These are phyloP conservation scores for Corythornis madagascariensis DNA, from an alignment of 2,113 vertebrate species.

Conservation along the genomic window DNA sequence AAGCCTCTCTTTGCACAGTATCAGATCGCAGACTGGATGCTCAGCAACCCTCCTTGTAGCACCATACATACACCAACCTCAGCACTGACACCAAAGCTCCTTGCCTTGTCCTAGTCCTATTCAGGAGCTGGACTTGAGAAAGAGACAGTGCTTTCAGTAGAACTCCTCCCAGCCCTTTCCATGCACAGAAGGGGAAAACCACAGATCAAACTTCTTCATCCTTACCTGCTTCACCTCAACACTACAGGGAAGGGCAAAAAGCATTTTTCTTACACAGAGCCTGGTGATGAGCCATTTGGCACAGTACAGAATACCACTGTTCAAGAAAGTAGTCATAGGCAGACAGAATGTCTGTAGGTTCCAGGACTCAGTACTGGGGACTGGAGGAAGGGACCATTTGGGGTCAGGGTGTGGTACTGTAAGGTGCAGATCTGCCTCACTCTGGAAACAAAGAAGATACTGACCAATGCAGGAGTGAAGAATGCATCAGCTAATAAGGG, in stretches of 20 bases:
- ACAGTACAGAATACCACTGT: no score
- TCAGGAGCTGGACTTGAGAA: not conserved
- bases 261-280: not conserved
- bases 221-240: not conserved
- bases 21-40: not conserved
- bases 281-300: no score
- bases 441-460: no score
- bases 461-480: no score
- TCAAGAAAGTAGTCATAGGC: no score
- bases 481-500: no score
- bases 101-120: not conserved
- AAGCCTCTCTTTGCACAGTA: accelerated
- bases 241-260: not conserved
- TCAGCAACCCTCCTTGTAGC: not conserved
- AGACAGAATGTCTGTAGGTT: no score
- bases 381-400: no score
- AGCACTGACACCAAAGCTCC: not conserved
- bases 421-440: no score
- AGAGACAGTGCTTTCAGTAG: not conserved
- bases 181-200: not conserved
- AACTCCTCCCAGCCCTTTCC: not conserved
- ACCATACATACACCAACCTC: not conserved
- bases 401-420: no score
- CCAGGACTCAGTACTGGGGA: no score
- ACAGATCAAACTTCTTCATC: not conserved